Base-by-base conservation (phyloP, 2,113 vertebrate species). In the Lepidothrix coronata region DNA sequence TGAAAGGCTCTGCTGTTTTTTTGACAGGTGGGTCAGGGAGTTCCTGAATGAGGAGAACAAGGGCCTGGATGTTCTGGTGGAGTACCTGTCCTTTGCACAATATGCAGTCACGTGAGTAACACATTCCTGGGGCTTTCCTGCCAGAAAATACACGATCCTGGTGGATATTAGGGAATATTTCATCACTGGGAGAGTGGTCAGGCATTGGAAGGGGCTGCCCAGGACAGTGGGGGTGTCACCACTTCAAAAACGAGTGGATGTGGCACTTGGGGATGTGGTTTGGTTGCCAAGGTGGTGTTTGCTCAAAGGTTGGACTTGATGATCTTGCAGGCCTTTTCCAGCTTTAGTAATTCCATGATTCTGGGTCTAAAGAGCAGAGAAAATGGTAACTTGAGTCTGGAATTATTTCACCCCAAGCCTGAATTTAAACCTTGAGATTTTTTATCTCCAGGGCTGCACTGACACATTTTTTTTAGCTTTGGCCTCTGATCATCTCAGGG, bases 31-130 rank as follows among this genome's bases (percentile, higher is more conserved):
- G 99, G 99, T 99, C 93, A 98, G 99, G 91, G 99, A 99, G 95
- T 99, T 99, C 98, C 96, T 99, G 96, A 99, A 99, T 23, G 99
- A 99, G 85, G 99, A 99, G 73, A 99, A 99, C 97, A 99, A 99
- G 98, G 99, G 99, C 59, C 98, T 99, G 89, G 99, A 99, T 59
- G 98, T 99, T 44, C 98, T 99, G 95, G 99, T 99, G 98, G 99
- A 99, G 61, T 99, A 99, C 96, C 98, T 99, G 54, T 99, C 99
- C 7, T 99, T 99, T 94, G 99, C 99, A 28, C 99, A 99, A 98
- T 99, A 99, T 6, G 99, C 99, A 23, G 99, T 99, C 98, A 99
- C 99, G 99, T 99, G 98, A 99, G 99, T 99, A 86, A 67, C 94
- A 25, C 57, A 2, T 33, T 28, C 25, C 83, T 25, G 9, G 61